Evolutionary conservation across 2,797 vertebrate genomes (phyloP), one percentile per base, ranked within the genome.

Genomic region (Brachyalestes nurse): DNA sequence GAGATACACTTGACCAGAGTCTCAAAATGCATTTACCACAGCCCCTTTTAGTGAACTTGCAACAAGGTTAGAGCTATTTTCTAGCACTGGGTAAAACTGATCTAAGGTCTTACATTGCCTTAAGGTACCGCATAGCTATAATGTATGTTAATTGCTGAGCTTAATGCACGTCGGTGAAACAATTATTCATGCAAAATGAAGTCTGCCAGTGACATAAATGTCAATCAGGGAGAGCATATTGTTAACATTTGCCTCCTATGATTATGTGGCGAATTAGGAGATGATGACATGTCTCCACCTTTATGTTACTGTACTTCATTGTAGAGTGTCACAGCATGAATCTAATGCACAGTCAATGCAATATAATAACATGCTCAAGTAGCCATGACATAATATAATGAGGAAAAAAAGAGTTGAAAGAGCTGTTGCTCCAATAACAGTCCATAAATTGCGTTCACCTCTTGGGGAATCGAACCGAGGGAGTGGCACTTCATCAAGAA

Each of bases 91-190:
- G 10, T 19, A 80, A 72, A 62, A 73, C 42, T 40, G 51, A 77
- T 80, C 53, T 21, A 21, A 78, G 66, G 79, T 51, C 62, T 77
- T 55, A 72, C 6, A 17, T 45, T 62, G 81, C 82, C 76, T 82
- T 62, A 40, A 79, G 79, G 67, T 67, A 77, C 62, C 45, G 58
- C 60, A 49, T 5, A 16, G 25, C 76, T 77, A 77, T 83, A 79
- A 69, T 77, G 73, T 38, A 83, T 61, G 75, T 83, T 86, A 80
- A 80, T 82, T 75, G 64, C 51, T 72, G 80, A 64, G 42, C 47
- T 38, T 65, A 75, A 47, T 72, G 71, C 74, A 80, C 10, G 77
- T 75, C 82, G 12, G 45, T 23, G 19, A 66, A 34, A 77, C 53
- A 16, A 79, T 66, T 61, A 82, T 72, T 72, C 34, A 21, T 60